A percentile compares a stretch with the other conserved stretches of the same genome.
Evolutionary conservation across 2,797 vertebrate genomes (phyloP).

Genomic region (Apodemus agrarius): DNA sequence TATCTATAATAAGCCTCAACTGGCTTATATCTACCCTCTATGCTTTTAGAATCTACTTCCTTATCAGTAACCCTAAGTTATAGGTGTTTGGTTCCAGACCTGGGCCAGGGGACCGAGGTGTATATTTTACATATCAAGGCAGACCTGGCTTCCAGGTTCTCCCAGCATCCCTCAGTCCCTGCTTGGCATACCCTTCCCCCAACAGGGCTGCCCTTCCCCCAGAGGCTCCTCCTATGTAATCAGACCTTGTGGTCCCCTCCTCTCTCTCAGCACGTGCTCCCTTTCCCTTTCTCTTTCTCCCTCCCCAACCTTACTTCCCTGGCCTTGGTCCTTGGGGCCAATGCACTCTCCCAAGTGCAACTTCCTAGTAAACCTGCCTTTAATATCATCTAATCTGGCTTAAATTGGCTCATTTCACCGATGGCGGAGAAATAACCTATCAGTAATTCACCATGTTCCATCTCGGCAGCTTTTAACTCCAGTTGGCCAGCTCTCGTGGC

Average conservation of each 20-base stretch:
- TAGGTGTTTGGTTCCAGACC: background rate
- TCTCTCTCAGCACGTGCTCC: background rate
- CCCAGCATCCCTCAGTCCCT: background rate
- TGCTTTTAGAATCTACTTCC: background rate
- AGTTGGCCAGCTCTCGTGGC: background rate
- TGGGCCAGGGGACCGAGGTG: background rate
- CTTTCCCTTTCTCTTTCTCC: background rate
- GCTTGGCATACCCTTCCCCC: background rate
- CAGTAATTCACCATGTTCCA: too few relatives aligned
- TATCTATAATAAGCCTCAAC: too few relatives aligned
- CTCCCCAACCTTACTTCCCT: background rate
- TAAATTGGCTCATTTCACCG: too few relatives aligned
- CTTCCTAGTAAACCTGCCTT: background rate
- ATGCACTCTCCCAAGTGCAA: too few relatives aligned
- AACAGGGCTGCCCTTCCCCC: too few relatives aligned
- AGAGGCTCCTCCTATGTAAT: too few relatives aligned
- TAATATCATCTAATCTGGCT: too few relatives aligned
- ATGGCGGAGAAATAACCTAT: too few relatives aligned
- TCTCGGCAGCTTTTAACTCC: background rate
- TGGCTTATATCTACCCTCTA: too few relatives aligned
- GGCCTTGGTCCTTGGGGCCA: background rate
- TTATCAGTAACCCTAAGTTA: background rate
- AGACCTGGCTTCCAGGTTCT: background rate
- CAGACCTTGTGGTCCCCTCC: too few relatives aligned
- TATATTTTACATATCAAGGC: background rate